A percentile compares a stretch with the other conserved stretches of the same genome.
phyloP scores from a whole-genome alignment of 2,113 vertebrate genomes.

The Bubo blakistoni region DNA sequence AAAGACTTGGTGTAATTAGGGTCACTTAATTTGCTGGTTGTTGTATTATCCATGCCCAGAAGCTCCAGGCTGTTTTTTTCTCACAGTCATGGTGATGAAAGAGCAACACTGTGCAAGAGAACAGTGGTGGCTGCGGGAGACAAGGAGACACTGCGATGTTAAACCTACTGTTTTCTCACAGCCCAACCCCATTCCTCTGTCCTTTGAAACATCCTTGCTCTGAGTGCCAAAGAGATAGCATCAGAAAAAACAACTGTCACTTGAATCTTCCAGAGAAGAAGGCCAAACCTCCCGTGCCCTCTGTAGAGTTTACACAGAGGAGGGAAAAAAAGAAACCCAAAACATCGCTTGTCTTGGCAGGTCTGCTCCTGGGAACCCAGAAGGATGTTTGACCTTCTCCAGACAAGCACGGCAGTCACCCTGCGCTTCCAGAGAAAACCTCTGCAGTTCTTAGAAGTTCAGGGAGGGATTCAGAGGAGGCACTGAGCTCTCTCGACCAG shows the following conservation, averaged over 20 bases:
- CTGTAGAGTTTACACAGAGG: not conserved
- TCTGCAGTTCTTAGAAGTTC: not conserved
- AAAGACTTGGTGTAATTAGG: not conserved
- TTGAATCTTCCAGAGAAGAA: not conserved
- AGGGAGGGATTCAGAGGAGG: not conserved
- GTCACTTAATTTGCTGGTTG: not conserved
- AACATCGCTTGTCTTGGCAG: constrained; percentile 26
- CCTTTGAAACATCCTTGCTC: not conserved
- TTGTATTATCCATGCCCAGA: not conserved
- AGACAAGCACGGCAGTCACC: rapidly evolving
- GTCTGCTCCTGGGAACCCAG: not conserved
- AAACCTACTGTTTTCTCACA: not conserved
- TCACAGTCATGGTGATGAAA: not conserved
- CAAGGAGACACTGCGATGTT: constrained; percentile 5
- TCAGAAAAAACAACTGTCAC: not conserved
- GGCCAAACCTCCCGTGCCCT: not conserved
- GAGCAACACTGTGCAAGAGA: not conserved
- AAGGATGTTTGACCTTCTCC: constrained; percentile 25
- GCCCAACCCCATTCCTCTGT: constrained; percentile 17
- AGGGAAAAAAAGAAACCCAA: not conserved
- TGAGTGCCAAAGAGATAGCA: constrained; percentile 8
- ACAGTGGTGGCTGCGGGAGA: not conserved
- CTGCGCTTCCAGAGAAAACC: not conserved
- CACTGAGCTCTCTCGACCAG: not conserved
- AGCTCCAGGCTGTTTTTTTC: constrained; percentile 8